Evolutionary conservation across 2,888 invertebrate species (phyloP).

Genomic region (Thyatira batis): DNA sequence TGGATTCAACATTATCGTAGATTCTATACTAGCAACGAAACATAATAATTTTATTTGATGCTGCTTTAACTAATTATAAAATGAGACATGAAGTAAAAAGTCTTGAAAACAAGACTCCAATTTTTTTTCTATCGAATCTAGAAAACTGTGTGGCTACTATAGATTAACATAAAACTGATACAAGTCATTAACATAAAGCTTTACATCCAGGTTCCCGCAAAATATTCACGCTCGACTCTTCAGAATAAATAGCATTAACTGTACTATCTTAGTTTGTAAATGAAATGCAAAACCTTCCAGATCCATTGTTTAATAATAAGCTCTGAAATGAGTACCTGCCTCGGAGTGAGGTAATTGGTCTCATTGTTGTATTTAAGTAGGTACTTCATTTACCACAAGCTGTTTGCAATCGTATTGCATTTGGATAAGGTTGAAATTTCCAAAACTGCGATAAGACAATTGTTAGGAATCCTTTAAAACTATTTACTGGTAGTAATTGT

Average conservation of each 20-base stretch:
- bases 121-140: too few species aligned
- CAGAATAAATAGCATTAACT: not conserved
- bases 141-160: too few species aligned
- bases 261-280: not conserved
- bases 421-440: not conserved
- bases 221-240: not conserved
- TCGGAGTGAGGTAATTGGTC: slow-evolving; percentile 18
- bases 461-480: not conserved
- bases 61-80: too few species aligned
- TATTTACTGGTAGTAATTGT: not conserved
- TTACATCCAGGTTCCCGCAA: not conserved
- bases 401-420: not conserved
- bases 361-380: slow-evolving; percentile 21
- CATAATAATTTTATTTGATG: too few species aligned
- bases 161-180: too few species aligned
- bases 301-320: slow-evolving; percentile 4
- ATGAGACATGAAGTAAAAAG: too few species aligned
- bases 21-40: too few species aligned
- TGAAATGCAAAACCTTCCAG: slow-evolving; percentile 3
- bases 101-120: too few species aligned
- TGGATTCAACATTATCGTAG: too few species aligned
- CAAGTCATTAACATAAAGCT: not conserved
- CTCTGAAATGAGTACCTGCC: slow-evolving; percentile 10
- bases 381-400: slow-evolving; percentile 3
- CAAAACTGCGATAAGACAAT: not conserved